Base-by-base conservation (phyloP, 2,888 invertebrate genomes). In the Agrilus cyanescens region DNA sequence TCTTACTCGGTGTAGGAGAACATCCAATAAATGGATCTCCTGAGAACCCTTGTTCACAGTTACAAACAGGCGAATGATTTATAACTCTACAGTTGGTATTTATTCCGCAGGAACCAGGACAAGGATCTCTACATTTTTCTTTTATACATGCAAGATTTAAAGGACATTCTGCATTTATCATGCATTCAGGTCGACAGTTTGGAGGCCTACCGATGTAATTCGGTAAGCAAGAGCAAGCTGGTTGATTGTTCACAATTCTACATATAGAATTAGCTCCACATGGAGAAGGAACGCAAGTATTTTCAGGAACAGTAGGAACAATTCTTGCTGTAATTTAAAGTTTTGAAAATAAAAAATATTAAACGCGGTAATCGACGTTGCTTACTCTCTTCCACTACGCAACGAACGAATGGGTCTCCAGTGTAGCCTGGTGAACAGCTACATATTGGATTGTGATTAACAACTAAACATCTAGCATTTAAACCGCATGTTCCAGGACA, bases 1-100 rank as follows among this genome's bases (percentile, higher is more conserved):
- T 39, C 46, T 50, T 50, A 59, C 58, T 52, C 50, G 54, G 55
- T 14, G 71, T 64, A 2, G 52, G 55, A 13, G 64, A 62, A 57
- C 85, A 89, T 56, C 83, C 85, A 53, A 77, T 77, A 67, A 88
- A 88, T 49, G 90, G 89, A 74, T 90, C 84, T 34, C 90, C 90
- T 6, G 80, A 80, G 63, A 80, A 87, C 52, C 85, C 85, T 44
- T 78, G 74, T 54, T 79, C 71, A 61, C 91, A 91, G 51, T 80
- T 81, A 61, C 91, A 91, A 50, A 83, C 72, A 12, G 90, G 87
- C 60, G 82, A 81, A 65, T 91, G 90, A 61, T 85, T 84, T 52
- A 85, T 76, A 49, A 88, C 88, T 54, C 75, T 73, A 62, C 90
- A 91, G 54, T 75, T 75, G 5, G 89, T 80, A 56, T 82, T 80